These are phyloP conservation scores for Zootoca vivipara DNA, from an alignment of 2,113 vertebrate genomes.

Conservation along the genomic window DNA sequence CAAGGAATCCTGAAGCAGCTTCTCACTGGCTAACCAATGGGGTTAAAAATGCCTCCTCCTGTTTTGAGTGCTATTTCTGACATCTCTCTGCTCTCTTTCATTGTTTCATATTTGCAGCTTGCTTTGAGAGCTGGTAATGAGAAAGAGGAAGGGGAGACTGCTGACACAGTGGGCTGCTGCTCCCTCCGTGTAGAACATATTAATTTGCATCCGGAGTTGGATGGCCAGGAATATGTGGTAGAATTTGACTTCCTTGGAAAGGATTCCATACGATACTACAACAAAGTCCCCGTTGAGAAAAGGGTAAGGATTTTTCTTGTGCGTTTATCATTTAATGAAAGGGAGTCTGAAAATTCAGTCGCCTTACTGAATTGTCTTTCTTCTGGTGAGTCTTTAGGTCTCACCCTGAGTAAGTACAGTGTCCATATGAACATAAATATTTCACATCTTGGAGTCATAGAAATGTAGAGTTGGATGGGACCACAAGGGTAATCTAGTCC, in stretches of 20 bases:
- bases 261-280: conserved; percentile 98
- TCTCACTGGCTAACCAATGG: fast-evolving
- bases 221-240: conserved; percentile 94
- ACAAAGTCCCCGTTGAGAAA: conserved; percentile 97
- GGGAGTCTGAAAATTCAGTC: neutral
- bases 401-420: neutral
- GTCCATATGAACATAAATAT: neutral
- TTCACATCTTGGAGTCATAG: neutral
- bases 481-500: neutral
- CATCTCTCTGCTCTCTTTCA: conserved; percentile 12
- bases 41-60: conserved; percentile 27
- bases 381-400: neutral
- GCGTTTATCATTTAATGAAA: neutral
- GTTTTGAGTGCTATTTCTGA: neutral
- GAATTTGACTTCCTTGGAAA: conserved; percentile 97
- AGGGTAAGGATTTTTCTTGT: conserved; percentile 79
- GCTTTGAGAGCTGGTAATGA: conserved; percentile 96
- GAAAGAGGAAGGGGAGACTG: conserved; percentile 97
- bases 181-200: conserved; percentile 95
- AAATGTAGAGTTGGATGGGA: neutral
- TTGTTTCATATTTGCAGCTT: conserved; percentile 76
- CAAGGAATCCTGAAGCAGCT: neutral
- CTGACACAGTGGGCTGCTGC: conserved; percentile 96
- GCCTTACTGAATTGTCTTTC: neutral
- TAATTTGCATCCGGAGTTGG: conserved; percentile 88